Evolutionary conservation across 2,888 invertebrate genomes (phyloP), one percentile per base, ranked within the genome.

Genomic region (Steinernema carpocapsae): DNA sequence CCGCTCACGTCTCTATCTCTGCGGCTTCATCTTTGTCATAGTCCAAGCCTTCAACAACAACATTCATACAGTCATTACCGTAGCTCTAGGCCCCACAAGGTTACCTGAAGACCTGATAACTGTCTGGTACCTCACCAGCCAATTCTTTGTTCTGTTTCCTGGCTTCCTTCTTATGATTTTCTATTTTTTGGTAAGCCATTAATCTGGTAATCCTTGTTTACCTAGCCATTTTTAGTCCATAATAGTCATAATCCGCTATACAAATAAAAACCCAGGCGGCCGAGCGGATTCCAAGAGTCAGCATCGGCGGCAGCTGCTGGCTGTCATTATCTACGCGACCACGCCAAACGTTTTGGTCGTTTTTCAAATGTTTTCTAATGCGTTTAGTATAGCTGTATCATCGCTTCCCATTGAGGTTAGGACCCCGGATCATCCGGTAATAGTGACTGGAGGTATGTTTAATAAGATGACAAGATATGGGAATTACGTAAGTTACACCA

Each of bases 291-390:
- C 64, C 32, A 26, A 37, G 17, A 12, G 14, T 3, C 10, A 12
- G 2, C 64, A 64, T 26, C 64, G 64, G 7, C 64, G 64, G 4
- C 64, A 64, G 64, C 64, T 64, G 17, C 64, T 64, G 1, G 24
- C 64, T 17, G 64, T 64, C 17, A 32, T 64, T 17, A 29, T 64
- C 64, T 64, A 64, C 64, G 64, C 64, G 7, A 64, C 32, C 12
- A 32, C 32, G 29, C 64, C 64, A 6, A 64, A 32, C 64, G 37
- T 64, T 32, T 17, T 64, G 29, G 64, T 64, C 22, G 24, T 52
- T 22, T 22, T 52, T n/a, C 22, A 22, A 12, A 19, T 22, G 24
- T 22, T 52, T 12, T n/a, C 52, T 2, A 52, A 52, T 24, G 24
- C 12, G 3, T n/a, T 22, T 12, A 24, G 12, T n/a, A 19, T 52